Percentiles rank a stretch among this genome's conserved stretches.
Evolutionary conservation across 2,888 invertebrate genomes (phyloP).

Genomic region (Apeira syringaria): DNA sequence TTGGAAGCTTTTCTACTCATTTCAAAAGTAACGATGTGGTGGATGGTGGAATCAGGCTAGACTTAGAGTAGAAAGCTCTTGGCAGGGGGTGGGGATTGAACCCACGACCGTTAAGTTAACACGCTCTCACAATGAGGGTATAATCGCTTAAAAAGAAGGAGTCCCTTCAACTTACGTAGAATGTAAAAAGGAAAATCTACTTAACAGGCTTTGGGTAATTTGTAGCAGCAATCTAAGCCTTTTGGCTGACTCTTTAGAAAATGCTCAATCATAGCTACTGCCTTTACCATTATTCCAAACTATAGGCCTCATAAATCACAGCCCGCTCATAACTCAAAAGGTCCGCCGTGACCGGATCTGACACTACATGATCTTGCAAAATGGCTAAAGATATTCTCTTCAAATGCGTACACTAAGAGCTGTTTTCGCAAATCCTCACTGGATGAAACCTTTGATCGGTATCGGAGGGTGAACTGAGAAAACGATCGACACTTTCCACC

Average conservation of each 20-base stretch:
- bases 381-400: conserved; percentile 60
- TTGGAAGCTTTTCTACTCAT: no score
- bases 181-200: no score
- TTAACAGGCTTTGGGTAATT: background rate
- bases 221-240: no score
- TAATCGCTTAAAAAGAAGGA: no score
- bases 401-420: conserved; percentile 46
- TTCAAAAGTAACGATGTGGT: no score
- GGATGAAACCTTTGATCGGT: conserved; percentile 67
- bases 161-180: no score
- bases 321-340: conserved; percentile 56
- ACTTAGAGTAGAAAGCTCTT: no score
- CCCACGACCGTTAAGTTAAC: no score
- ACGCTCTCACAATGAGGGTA: no score
- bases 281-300: conserved; percentile 1
- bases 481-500: conserved; percentile 64
- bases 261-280: conserved; percentile 14
- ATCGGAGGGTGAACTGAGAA: conserved; percentile 66
- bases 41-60: no score
- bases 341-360: conserved; percentile 50
- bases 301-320: conserved; percentile 59
- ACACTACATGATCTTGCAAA: conserved; percentile 63
- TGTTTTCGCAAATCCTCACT: conserved; percentile 54
- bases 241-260: background rate
- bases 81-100: no score